phyloP scores from a whole-genome alignment of 2,888 invertebrate genomes.

The Tetrapedia diversipes region DNA sequence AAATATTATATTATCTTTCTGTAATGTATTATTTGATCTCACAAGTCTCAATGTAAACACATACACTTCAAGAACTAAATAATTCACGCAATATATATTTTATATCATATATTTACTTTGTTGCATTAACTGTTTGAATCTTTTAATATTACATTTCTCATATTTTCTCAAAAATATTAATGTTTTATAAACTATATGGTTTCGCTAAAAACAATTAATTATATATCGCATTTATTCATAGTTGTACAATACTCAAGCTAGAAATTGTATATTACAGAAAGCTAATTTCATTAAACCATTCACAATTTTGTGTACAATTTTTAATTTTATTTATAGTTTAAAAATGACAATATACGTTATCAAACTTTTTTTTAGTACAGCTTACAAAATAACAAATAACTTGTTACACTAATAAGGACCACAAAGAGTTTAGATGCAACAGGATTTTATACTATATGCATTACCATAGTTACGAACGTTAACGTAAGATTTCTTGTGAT shows the following conservation, averaged over 20 bases:
- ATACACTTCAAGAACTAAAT: not conserved
- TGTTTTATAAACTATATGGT: not conserved
- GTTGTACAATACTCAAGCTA: not conserved
- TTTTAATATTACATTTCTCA: not conserved
- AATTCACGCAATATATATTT: constrained; percentile 6
- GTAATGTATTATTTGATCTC: not conserved
- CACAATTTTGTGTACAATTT: not conserved
- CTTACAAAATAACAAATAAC: not conserved
- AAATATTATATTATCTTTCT: constrained; percentile 9
- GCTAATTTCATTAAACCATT: not conserved
- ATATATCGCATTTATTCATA: constrained; percentile 4
- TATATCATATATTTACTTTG: not conserved
- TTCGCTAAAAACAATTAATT: too few relatives aligned
- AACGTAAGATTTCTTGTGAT: constrained; percentile 8
- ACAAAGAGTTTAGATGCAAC: constrained; percentile 10
- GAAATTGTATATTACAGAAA: not conserved
- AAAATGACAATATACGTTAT: not conserved
- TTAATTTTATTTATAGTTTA: constrained; percentile 6
- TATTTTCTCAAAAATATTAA: not conserved
- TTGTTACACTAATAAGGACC: not conserved
- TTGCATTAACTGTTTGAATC: not conserved
- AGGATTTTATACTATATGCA: not conserved
- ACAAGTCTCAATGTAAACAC: not conserved
- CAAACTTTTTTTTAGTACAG: not conserved
- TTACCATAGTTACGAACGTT: not conserved